Evolutionary conservation across 2,888 invertebrate genomes (phyloP), one percentile per base, ranked within the genome.

Genomic region (Norana najaformis): DNA sequence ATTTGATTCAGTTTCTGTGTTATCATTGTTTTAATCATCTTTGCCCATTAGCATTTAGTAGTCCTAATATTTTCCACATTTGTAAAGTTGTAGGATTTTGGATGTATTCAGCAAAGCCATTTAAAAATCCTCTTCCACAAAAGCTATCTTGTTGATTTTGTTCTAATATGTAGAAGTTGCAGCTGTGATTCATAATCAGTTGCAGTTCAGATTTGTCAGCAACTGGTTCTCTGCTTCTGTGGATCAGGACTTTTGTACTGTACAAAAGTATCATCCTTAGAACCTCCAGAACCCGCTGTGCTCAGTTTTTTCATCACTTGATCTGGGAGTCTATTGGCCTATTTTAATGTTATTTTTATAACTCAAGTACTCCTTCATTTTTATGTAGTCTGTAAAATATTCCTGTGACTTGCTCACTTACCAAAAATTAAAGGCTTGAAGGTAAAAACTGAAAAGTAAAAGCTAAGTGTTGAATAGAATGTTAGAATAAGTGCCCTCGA

Each of bases 1-100:
- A 53, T 53, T 53, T 53, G 53, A 53, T 53, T 53, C 53, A 69
- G 30, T n/a, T n/a, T n/a, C 69, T n/a, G 30, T 69, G 69, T 69
- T 69, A 69, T n/a, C 30, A n/a, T 69, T 69, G n/a, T 69, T 69
- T 69, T 69, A 69, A n/a, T n/a, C n/a, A 69, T 69, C n/a, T n/a
- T 69, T 69, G 30, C 69, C 8, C n/a, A 69, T 8, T 69, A 16
- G n/a, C 3, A n/a, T 69, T n/a, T 69, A 69, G 30, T 69, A n/a
- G 30, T 69, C 69, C 30, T 69, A 69, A 69, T n/a, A 16, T n/a
- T 0, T 69, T 30, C 30, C n/a, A 69, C 69, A 53, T 53, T 30
- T 23, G 53, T 53, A 53, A 30, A 69, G 69, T 69, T 69, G 30
- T 69, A 69, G n/a, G 6, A 69, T n/a, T 11, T 11, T 69, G 69